Conservation (phyloP, 2,888 invertebrate genomes). For the Synanthedon andrenaeformis region DNA sequence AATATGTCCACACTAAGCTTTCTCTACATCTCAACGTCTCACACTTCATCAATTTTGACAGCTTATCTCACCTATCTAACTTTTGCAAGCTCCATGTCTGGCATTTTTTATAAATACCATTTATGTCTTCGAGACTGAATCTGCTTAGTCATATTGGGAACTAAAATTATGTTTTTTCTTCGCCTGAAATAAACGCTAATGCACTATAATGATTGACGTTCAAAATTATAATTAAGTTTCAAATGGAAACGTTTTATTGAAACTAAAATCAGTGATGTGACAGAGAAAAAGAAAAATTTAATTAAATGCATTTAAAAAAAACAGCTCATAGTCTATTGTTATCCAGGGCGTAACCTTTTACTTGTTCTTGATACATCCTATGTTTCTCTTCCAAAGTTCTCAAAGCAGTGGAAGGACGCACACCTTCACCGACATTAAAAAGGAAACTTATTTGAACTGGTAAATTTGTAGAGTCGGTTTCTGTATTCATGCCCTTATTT, state of each 20-base stretch:
- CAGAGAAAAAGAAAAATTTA: background rate
- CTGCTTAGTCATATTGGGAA: background rate
- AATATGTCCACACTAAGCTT: constrained; percentile 9
- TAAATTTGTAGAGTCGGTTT: constrained; percentile 6
- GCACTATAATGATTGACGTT: background rate
- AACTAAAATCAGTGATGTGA: background rate
- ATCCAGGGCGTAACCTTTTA: constrained; percentile 36
- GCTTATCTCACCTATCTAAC: constrained; percentile 3
- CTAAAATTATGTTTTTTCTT: background rate
- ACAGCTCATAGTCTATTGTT: constrained; percentile 15
- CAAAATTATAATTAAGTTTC: background rate
- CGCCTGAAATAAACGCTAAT: background rate
- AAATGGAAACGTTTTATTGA: background rate
- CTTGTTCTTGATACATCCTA: constrained; percentile 51
- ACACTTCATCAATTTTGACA: constrained; percentile 9
- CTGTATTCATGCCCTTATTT: constrained; percentile 28
- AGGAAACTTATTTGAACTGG: constrained; percentile 53
- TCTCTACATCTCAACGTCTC: constrained; percentile 14
- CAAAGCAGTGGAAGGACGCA: constrained; percentile 40
- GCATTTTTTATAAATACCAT: background rate
- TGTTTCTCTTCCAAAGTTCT: constrained; percentile 54
- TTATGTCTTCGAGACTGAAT: background rate
- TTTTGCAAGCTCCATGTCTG: background rate
- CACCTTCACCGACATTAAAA: constrained; percentile 39
- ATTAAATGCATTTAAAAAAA: background rate